Evolutionary conservation across 2,888 invertebrate genomes (phyloP).

Genomic region (Horisme vitalbata): DNA sequence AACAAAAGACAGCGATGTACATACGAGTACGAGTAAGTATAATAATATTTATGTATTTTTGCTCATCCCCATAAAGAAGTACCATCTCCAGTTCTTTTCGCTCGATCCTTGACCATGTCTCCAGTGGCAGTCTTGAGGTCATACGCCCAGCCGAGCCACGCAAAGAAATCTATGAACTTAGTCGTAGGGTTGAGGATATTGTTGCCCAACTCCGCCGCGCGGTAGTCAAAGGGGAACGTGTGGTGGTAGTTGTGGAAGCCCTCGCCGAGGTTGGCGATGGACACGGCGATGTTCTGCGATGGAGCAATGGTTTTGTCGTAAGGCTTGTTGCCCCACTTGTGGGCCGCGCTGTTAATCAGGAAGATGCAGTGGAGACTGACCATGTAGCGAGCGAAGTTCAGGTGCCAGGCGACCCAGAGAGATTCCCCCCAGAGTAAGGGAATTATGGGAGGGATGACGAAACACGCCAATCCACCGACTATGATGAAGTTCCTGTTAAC

Average conservation of each 20-base stretch:
- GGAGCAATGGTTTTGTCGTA: conserved; percentile 55
- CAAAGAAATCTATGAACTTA: conserved; percentile 55
- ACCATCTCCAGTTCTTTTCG: conserved; percentile 14
- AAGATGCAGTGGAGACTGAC: conserved; percentile 49
- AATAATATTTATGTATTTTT: neutral
- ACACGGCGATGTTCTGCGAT: conserved; percentile 21
- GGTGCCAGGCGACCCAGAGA: conserved; percentile 3
- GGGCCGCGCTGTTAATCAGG: conserved; percentile 85
- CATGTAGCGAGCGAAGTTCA: conserved; percentile 16
- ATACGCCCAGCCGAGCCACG: conserved; percentile 58
- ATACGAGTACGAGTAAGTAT: no score
- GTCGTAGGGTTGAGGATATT: conserved; percentile 73
- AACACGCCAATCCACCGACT: conserved; percentile 4
- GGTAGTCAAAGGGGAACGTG: conserved; percentile 45
- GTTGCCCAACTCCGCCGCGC: conserved; percentile 23
- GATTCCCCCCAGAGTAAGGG: conserved; percentile 15
- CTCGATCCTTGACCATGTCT: conserved; percentile 1
- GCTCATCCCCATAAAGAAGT: neutral
- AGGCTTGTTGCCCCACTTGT: conserved; percentile 68
- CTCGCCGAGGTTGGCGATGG: conserved; percentile 37
- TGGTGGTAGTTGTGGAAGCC: conserved; percentile 51
- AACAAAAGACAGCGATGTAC: no score
- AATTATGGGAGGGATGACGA: conserved; percentile 25
- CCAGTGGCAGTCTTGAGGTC: conserved; percentile 14
- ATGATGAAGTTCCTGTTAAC: conserved; percentile 7